Conservation (phyloP, 1,140 invertebrate species). For the Trichoplusia ni region DNA sequence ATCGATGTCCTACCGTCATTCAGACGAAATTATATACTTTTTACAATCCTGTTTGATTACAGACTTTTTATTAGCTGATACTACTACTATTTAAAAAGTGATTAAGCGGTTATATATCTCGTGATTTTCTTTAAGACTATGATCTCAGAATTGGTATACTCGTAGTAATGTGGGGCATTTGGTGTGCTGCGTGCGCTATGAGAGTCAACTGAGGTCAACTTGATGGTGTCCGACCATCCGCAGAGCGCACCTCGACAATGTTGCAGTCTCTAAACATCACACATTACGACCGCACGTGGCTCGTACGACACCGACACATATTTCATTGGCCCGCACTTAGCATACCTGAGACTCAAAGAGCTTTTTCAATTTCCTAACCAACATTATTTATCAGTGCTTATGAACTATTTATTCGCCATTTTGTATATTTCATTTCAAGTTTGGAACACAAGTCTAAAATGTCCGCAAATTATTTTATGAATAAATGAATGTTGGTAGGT, state of each 20-base stretch:
- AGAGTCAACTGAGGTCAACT: slow-evolving; percentile 31
- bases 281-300: slow-evolving; percentile 3
- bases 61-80: background rate
- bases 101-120: background rate
- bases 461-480: too few relatives aligned
- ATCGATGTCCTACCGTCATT: slow-evolving; percentile 45
- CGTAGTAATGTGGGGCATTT: slow-evolving; percentile 1
- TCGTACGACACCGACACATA: background rate
- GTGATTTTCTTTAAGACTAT: background rate
- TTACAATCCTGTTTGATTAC: slow-evolving; percentile 9
- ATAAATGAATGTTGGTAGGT: too few relatives aligned
- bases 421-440: too few relatives aligned
- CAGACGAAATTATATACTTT: slow-evolving; percentile 24
- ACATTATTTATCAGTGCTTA: too few relatives aligned
- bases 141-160: slow-evolving; percentile 1
- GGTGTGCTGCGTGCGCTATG: slow-evolving; percentile 7
- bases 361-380: too few relatives aligned
- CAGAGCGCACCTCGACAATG: background rate
- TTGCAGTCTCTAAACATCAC: background rate
- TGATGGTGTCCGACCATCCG: slow-evolving; percentile 2
- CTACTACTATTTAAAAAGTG: too few relatives aligned
- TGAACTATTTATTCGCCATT: too few relatives aligned
- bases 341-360: too few relatives aligned
- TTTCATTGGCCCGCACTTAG: background rate
- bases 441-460: too few relatives aligned